Base-by-base conservation (phyloP, 2,888 invertebrate genomes). In the Penaeus monodon region DNA sequence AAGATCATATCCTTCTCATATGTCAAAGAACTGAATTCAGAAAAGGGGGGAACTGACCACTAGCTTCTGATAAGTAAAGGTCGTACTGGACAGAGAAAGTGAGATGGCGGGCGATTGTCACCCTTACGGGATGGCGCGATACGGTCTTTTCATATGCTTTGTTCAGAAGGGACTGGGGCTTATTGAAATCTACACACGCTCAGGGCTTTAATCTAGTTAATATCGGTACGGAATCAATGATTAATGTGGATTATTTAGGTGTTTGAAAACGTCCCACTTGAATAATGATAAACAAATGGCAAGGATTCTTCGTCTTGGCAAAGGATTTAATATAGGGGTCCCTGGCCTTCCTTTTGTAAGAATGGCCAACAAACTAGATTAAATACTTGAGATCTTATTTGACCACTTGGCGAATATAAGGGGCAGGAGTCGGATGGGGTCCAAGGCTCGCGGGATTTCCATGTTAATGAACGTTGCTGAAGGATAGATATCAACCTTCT, bases 11-110 rank as follows among this genome's bases (percentile, higher is more conserved):
- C 82, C 86, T 82, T 86, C 86, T 86, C 86, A 86, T 86, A 86
- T 86, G 86, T 86, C 86, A 86, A 86, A 86, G 86, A 86, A 86
- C 86, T 73, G 82, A 79, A 86, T 86, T 86, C 86, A 86, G 86
- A 86, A 86, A 86, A 86, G 86, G 86, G 86, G 82, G 33, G 24
- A 79, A 57, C 76, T 64, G 82, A 82, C 82, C 77, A 27, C 81
- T 57, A 78, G 77, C 86, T 82, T 49, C 82, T 82, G 86, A 86
- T 86, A 86, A 86, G 86, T 82, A 65, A 82, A 86, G 82, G 82
- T 80, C 70, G 66, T 49, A 64, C 38, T 73, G 66, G 79, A 79
- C 79, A 85, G 76, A 79, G 73, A 76, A 66, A 76, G 79, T 22
- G 76, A 77, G 68, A 70, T 24, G 70, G n/a, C 44, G 84, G 29